A percentile compares a stretch with the other conserved stretches of the same genome.
phyloP scores from a whole-genome alignment of 2,113 vertebrate species.

The Herpetotheres cachinnans region DNA sequence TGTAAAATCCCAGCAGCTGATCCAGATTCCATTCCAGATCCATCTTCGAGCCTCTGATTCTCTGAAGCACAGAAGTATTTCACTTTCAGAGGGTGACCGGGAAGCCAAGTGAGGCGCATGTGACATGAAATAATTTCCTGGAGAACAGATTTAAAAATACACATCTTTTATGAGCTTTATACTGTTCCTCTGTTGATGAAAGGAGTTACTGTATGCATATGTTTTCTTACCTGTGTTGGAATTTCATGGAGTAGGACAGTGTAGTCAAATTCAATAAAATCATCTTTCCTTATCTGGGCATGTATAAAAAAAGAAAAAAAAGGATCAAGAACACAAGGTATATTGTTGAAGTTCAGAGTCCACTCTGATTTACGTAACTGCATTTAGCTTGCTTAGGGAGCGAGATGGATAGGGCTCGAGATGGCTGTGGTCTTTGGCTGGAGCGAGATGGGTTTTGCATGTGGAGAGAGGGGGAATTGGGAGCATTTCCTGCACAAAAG shows the following conservation, averaged over 20 bases:
- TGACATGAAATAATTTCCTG: conserved; percentile 73
- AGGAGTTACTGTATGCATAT: rapidly evolving
- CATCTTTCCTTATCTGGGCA: conserved; percentile 57
- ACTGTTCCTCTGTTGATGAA: not conserved
- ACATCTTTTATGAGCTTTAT: not conserved
- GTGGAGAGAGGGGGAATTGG: not conserved
- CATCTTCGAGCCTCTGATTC: not conserved
- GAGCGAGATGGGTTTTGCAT: not conserved
- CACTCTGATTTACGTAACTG: not conserved
- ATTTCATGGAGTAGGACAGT: conserved; percentile 66
- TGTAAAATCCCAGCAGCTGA: not conserved
- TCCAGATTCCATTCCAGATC: conserved; percentile 51
- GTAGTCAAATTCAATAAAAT: conserved; percentile 67
- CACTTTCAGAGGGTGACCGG: conserved; percentile 34
- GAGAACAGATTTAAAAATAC: not conserved
- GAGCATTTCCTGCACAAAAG: not conserved
- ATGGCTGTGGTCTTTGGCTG: not conserved
- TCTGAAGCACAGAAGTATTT: conserved; percentile 59
- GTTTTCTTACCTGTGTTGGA: conserved; percentile 70
- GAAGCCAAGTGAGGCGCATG: conserved; percentile 70
- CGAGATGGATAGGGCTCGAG: rapidly evolving
- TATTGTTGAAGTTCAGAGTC: rapidly evolving
- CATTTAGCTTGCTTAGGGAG: not conserved
- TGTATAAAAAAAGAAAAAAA: not conserved
- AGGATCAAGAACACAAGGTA: not conserved